Evolutionary conservation across 2,888 invertebrate species (phyloP).

Genomic region (Epiblema foenella): DNA sequence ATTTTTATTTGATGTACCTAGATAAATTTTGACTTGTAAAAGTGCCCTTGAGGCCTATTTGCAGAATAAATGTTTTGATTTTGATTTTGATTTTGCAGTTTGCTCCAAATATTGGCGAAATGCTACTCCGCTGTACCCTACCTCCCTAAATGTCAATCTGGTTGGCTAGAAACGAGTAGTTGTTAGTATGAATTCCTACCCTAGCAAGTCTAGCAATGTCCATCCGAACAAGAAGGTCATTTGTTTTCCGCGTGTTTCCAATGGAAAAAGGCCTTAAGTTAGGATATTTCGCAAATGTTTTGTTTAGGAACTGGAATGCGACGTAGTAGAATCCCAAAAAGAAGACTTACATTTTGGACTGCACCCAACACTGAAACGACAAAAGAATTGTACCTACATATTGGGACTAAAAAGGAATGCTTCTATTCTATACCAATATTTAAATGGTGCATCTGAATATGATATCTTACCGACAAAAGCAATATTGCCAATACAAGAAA

Average conservation of each 20-base stretch:
- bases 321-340: slow-evolving; percentile 2
- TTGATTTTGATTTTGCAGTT: too few relatives aligned
- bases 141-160: neutral
- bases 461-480: too few relatives aligned
- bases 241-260: neutral
- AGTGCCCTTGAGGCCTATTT: too few relatives aligned
- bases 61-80: too few relatives aligned
- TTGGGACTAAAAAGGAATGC: neutral
- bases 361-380: slow-evolving; percentile 8
- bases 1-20: too few relatives aligned
- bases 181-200: neutral
- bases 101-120: too few relatives aligned
- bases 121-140: too few relatives aligned
- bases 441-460: neutral
- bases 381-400: slow-evolving; percentile 7
- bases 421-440: neutral
- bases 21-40: too few relatives aligned
- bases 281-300: neutral
- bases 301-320: neutral
- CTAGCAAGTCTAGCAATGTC: slow-evolving; percentile 10
- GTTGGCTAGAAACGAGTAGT: neutral
- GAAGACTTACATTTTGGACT: slow-evolving; percentile 17
- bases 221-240: neutral
- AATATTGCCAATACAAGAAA: too few relatives aligned
- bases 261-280: neutral